Conservation (phyloP, 2,113 vertebrate genomes). For the Ammospiza nelsoni region DNA sequence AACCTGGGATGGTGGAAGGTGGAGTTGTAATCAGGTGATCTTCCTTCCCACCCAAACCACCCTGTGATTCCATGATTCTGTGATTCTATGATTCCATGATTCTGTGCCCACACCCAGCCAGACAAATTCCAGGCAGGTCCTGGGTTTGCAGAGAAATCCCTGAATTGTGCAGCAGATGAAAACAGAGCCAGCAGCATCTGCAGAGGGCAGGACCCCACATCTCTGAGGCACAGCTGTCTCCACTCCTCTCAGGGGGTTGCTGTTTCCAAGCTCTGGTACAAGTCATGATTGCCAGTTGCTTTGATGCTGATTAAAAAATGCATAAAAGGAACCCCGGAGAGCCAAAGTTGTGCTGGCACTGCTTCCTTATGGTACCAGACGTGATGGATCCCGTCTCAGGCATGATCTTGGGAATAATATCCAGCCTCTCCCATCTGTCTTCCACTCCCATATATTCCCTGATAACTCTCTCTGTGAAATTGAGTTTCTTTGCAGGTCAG, state of each 20-base stretch:
- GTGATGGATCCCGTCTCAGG: not conserved
- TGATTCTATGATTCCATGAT: not conserved
- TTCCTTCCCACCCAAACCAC: not conserved
- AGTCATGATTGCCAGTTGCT: not conserved
- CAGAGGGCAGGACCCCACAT: not conserved
- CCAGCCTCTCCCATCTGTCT: conserved; percentile 25
- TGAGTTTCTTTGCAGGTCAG: not conserved
- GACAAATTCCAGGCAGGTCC: not conserved
- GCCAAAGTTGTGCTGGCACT: not conserved
- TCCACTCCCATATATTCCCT: not conserved
- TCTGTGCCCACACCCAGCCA: not conserved
- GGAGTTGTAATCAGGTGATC: no score
- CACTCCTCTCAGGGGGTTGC: conserved; percentile 2
- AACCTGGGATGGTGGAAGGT: accelerated
- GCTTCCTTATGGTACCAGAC: not conserved
- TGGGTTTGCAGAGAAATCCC: not conserved
- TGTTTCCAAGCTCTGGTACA: conserved; percentile 11
- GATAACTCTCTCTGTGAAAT: not conserved
- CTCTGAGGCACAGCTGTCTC: conserved; percentile 16
- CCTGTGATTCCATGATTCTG: not conserved
- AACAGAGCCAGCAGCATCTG: conserved; percentile 31
- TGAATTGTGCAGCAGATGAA: not conserved
- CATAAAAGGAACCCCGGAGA: not conserved
- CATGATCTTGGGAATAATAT: not conserved
- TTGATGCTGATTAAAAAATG: conserved; percentile 3